These are phyloP conservation scores for Panopea generosa DNA, from an alignment of 2,888 invertebrate genomes.

Conservation along the genomic window DNA sequence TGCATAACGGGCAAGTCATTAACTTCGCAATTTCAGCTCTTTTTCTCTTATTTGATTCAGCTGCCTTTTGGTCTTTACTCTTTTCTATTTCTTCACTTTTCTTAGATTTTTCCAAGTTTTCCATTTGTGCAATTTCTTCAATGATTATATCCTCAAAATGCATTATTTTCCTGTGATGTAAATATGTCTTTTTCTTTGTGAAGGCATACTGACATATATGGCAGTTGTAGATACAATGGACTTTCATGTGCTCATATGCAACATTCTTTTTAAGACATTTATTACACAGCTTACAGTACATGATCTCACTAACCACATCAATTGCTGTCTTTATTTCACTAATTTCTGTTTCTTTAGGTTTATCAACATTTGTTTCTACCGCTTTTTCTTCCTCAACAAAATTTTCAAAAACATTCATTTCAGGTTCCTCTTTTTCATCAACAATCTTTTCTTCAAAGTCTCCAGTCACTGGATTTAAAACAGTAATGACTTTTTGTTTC, in stretches of 20 bases:
- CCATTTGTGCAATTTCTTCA: slow-evolving; percentile 31
- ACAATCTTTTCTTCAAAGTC: slow-evolving; percentile 47
- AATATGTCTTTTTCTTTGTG: slow-evolving; percentile 28
- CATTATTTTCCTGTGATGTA: slow-evolving; percentile 31
- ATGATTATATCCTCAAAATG: slow-evolving; percentile 40
- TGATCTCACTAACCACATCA: slow-evolving; percentile 14
- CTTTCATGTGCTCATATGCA: slow-evolving; percentile 37
- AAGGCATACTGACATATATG: slow-evolving; percentile 45
- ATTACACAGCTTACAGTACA: slow-evolving; percentile 53
- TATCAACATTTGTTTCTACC: neutral
- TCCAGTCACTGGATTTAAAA: slow-evolving; percentile 55
- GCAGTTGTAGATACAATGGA: slow-evolving; percentile 44
- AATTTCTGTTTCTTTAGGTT: neutral
- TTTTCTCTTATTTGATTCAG: slow-evolving; percentile 31
- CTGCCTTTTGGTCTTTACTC: slow-evolving; percentile 14
- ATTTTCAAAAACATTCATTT: too few relatives aligned
- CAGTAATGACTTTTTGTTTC: slow-evolving; percentile 27
- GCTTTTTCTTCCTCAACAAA: neutral
- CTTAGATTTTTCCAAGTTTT: slow-evolving; percentile 14
- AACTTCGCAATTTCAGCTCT: slow-evolving; percentile 41
- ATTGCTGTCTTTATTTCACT: neutral
- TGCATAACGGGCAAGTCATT: slow-evolving; percentile 45
- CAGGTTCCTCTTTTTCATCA: slow-evolving; percentile 29
- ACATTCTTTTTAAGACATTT: slow-evolving; percentile 33
- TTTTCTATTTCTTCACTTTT: slow-evolving; percentile 1